phyloP scores from a whole-genome alignment of 2,888 invertebrate species.

The Rotaria socialis region DNA sequence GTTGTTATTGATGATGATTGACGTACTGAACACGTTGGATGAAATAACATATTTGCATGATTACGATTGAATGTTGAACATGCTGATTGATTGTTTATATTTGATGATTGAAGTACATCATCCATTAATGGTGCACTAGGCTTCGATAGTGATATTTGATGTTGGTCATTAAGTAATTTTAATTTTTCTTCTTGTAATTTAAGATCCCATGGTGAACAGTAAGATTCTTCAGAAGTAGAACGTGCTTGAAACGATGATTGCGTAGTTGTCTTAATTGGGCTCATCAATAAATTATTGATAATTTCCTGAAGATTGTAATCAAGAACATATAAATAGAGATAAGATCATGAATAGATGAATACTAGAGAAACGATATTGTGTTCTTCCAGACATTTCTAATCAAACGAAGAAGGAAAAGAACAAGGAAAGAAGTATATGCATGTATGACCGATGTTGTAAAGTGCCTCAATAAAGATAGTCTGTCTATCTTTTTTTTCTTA shows the following conservation, averaged over 20 bases:
- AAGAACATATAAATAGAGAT: no score
- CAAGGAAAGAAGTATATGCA: neutral
- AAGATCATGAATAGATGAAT: no score
- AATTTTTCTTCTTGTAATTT: conserved; percentile 45
- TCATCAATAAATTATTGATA: neutral
- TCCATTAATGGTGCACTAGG: neutral
- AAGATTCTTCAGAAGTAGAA: conserved; percentile 7
- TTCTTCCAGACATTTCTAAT: neutral
- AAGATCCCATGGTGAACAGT: conserved; percentile 46
- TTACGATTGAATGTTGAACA: neutral
- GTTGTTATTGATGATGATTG: neutral
- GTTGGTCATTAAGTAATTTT: conserved; percentile 19
- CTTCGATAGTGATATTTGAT: neutral
- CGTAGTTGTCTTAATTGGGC: neutral
- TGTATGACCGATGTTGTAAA: conserved; percentile 4
- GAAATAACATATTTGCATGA: neutral
- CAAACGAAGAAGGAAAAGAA: neutral
- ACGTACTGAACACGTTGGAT: neutral
- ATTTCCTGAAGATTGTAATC: no score
- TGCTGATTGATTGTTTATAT: neutral
- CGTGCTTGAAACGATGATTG: neutral
- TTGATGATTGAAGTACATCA: neutral
- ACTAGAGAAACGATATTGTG: neutral
- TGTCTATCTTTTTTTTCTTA: neutral
- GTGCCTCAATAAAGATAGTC: neutral